Conservation (phyloP, 1,140 invertebrate species). For the Sycophaga agraensis region DNA sequence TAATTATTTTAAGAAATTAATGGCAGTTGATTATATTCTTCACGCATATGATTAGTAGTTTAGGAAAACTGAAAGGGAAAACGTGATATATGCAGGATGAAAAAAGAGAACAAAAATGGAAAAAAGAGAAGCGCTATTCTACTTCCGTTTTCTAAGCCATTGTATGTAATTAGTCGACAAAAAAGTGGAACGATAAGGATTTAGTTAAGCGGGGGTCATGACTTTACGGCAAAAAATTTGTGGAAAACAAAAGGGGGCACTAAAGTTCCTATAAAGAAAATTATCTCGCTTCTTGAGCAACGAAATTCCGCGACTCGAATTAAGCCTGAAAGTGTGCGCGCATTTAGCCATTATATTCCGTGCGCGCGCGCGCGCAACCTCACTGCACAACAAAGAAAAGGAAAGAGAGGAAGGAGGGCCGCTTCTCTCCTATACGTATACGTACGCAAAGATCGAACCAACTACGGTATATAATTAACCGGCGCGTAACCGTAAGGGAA, state of each 20-base stretch:
- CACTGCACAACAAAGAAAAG: conserved; percentile 1
- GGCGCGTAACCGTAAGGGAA: conserved; percentile 16
- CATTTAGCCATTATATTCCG: conserved; percentile 24
- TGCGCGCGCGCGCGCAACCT: conserved; percentile 6
- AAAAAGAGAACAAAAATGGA: too few relatives aligned
- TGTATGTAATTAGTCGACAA: conserved; percentile 3
- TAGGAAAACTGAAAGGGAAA: too few relatives aligned
- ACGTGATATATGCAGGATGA: too few relatives aligned
- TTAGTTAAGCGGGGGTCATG: too few relatives aligned
- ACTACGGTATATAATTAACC: conserved; percentile 16
- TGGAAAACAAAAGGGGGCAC: conserved; percentile 16
- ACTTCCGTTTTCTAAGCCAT: too few relatives aligned
- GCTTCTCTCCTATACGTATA: too few relatives aligned
- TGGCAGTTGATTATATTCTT: too few relatives aligned
- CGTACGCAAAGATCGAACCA: background rate
- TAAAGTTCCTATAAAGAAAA: background rate
- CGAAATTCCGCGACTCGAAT: conserved; percentile 12
- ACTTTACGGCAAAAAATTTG: background rate
- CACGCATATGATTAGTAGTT: too few relatives aligned
- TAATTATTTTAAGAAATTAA: too few relatives aligned
- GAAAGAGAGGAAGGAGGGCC: background rate
- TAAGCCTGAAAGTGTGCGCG: background rate
- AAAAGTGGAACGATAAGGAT: background rate
- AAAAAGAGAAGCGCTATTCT: too few relatives aligned
- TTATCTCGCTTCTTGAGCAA: conserved; percentile 2